Base-by-base conservation (phyloP, 2,113 vertebrate species). In the Oncorhynchus nerka region DNA sequence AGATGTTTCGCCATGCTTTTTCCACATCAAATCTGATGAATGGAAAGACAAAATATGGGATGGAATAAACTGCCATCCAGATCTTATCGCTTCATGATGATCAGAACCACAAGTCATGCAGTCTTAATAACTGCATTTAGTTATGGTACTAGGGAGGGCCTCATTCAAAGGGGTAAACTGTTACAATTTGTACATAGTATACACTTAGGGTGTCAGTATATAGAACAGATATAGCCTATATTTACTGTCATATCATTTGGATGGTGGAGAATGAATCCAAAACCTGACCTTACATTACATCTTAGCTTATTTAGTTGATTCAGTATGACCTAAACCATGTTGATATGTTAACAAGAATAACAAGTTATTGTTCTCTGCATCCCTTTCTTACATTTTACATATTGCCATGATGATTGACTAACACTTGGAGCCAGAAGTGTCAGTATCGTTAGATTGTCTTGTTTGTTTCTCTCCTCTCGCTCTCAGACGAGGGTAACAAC, bases 21-120 rank as follows among this genome's bases (percentile, higher is more conserved):
- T 22, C 22, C 5, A 61, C 59, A 61, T 20, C 49, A 22, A 20
- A 61, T 57, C 19, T 57, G 19, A 57, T 61, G 59, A 61, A 51
- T 51, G 49, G 59, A 61, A 61, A 12, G 49, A 16, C 49, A 51
- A 51, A 16, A 51, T 51, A 16, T 51, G 49, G 49, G 15, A 51
- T 16, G 15, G 49, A 51, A 51, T 51, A 51, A 12, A 51, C 4
- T 51, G 59, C 59, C n/a, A 61, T 61, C 68, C 61, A 72, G 81
- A 83, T 76, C 13, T 51, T 30, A 55, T 66, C 51, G 70, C 75
- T 71, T 78, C 65, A 75, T 78, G 83, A 70, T 28, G 28, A 26
- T 81, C 75, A 78, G 85, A 87, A 87, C 81, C 5, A 75, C 83
- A 81, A 82, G 78, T 85, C 85, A 85, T 85, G 85, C 85, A 84